A percentile compares a stretch with the other conserved stretches of the same genome.
These are phyloP conservation scores for Matsumyia berberina DNA, from an alignment of 2,888 invertebrate species.

Conservation along the genomic window DNA sequence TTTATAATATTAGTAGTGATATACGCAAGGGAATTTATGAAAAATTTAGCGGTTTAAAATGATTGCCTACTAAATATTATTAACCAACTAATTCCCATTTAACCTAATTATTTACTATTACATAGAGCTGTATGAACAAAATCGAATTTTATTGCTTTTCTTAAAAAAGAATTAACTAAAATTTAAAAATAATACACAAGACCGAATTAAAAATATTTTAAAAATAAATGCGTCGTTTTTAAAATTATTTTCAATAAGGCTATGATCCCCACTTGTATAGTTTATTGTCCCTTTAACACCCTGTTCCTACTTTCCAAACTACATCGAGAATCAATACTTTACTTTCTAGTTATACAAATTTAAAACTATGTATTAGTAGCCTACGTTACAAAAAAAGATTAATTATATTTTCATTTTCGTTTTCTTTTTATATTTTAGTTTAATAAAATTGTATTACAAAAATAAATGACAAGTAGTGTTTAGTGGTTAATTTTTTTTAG, in stretches of 20 bases:
- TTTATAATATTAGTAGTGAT: no score
- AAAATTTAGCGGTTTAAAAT: no score
- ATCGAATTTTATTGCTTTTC: not conserved
- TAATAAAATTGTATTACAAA: slow-evolving; percentile 34
- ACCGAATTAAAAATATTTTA: not conserved
- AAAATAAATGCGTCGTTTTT: not conserved
- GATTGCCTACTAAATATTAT: no score
- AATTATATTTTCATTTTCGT: slow-evolving; percentile 9
- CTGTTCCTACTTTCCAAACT: no score
- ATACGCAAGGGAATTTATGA: no score
- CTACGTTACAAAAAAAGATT: not conserved
- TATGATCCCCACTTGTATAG: not conserved
- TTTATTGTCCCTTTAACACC: slow-evolving; percentile 24
- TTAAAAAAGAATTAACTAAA: not conserved
- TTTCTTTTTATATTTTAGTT: slow-evolving; percentile 32
- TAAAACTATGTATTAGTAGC: slow-evolving; percentile 19
- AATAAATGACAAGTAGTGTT: slow-evolving; percentile 32
- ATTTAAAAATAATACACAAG: not conserved
- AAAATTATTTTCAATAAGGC: not conserved
- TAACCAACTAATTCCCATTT: no score
- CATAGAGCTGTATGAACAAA: no score
- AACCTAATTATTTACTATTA: no score
- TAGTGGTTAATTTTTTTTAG: slow-evolving; percentile 1
- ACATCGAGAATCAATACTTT: not conserved
- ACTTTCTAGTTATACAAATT: not conserved